These are phyloP conservation scores for Takifugu bimaculatus DNA, from an alignment of 2,113 vertebrate genomes.

Conservation along the genomic window DNA sequence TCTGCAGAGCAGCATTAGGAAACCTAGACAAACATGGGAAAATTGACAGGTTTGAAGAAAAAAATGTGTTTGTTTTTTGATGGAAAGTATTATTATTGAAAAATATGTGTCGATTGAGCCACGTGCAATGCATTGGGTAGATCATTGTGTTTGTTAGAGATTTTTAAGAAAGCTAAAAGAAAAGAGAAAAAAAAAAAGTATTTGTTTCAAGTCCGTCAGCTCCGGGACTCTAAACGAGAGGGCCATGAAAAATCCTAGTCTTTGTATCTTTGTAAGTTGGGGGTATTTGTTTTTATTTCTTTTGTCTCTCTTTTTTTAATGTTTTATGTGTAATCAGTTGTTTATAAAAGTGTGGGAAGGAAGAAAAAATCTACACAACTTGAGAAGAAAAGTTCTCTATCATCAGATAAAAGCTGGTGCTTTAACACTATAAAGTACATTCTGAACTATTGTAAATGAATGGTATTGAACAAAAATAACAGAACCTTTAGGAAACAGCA, in stretches of 20 bases:
- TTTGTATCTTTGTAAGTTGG: constrained; percentile 83
- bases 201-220: constrained; percentile 79
- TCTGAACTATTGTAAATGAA: constrained; percentile 74
- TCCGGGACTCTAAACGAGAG: constrained; percentile 82
- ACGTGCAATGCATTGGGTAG: constrained; percentile 84
- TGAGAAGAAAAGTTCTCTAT: constrained; percentile 66
- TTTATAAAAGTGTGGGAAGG: constrained; percentile 79
- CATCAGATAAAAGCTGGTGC: constrained; percentile 72
- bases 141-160: constrained; percentile 82
- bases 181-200: constrained; percentile 74
- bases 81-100: constrained; percentile 80
- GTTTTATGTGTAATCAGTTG: constrained; percentile 78
- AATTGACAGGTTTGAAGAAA: constrained; percentile 71
- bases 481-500: constrained; percentile 70
- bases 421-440: constrained; percentile 79
- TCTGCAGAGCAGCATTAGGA: constrained; percentile 62
- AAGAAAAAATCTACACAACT: constrained; percentile 73
- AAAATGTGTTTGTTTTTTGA: constrained; percentile 72
- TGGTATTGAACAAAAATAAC: constrained; percentile 74
- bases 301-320: constrained; percentile 74
- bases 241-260: constrained; percentile 79
- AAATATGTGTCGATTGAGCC: constrained; percentile 79
- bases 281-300: constrained; percentile 75
- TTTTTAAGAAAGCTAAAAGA: constrained; percentile 79
- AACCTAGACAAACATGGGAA: constrained; percentile 61